Evolutionary conservation across 2,797 vertebrate species (phyloP), one percentile per base, ranked within the genome.

Genomic region (Octomys mimax): DNA sequence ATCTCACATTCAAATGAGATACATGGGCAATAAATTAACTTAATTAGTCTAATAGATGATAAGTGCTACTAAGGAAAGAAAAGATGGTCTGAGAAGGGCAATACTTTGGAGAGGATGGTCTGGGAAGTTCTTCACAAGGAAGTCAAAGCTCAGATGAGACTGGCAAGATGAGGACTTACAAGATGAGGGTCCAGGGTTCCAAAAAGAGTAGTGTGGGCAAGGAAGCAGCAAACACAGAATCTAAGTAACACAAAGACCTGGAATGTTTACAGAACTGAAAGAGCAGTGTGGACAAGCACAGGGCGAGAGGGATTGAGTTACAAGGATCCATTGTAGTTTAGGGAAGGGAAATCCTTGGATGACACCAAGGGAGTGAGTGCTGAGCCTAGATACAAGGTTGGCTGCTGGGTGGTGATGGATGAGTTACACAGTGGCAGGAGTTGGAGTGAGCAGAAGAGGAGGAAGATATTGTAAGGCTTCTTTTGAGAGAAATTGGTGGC

Each of bases 1-100:
- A 71, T 68, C 8, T 92, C 64, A 62, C n/a, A 86, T 39, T 90
- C 79, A 80, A 80, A 87, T 52, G 39, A 94, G 82, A 66, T 33
- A 78, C 75, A 66, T 0, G 71, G 78, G 64, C 11, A 89, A 91
- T 77, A 95, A 91, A 92, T 91, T 62, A 82, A 95, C n/a, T 36
- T 8, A 91, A 68, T 52, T n/a, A 79, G 78, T 39, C 52, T 88
- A 62, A 79, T 1, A 42, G n/a, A 59, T n/a, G 36, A 39, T 36
- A 86, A 64, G n/a, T 14, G 73, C 11, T 75, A 61, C 21, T 49
- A 86, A 66, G 70, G n/a, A 92, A 79, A 92, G 18, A 78, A 57
- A 84, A 21, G 31, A 73, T 90, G 61, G 12, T 61, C 36, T 91
- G 39, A 91, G 18, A 73, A 88, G 39, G 13, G 3, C 24, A 52